Evolutionary conservation across 2,888 invertebrate species (phyloP).

Genomic region (Sesia apiformis): DNA sequence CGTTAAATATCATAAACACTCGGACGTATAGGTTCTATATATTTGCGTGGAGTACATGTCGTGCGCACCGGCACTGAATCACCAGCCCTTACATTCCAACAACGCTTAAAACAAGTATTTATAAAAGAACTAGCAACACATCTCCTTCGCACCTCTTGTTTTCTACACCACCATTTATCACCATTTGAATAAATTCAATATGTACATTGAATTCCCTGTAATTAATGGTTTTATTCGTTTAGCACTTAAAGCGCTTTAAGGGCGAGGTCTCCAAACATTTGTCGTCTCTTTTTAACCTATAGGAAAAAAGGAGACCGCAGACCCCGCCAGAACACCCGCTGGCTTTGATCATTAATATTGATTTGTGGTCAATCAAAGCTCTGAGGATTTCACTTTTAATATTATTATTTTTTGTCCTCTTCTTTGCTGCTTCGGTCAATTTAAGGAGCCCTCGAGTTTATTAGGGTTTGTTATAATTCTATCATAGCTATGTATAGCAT

Average conservation of each 20-base stretch:
- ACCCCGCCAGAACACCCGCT: conserved; percentile 59
- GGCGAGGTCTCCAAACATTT: conserved; percentile 69
- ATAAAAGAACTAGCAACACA: conserved; percentile 21
- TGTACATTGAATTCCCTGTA: conserved; percentile 73
- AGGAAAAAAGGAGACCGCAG: conserved; percentile 28
- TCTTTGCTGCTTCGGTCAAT: conserved; percentile 22
- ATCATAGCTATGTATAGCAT: no score
- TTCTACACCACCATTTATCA: conserved; percentile 62
- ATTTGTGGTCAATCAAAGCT: conserved; percentile 76
- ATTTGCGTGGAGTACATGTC: conserved; percentile 11
- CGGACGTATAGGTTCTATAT: no score
- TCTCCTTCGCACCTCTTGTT: conserved; percentile 61
- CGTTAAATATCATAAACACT: no score
- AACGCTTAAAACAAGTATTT: conserved; percentile 20
- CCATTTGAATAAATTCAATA: conserved; percentile 75
- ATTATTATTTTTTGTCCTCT: conserved; percentile 53
- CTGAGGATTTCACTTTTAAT: conserved; percentile 71
- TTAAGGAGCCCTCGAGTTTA: conserved; percentile 36
- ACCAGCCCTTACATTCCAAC: conserved; percentile 35
- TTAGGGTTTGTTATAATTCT: conserved; percentile 8
- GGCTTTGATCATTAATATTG: conserved; percentile 73
- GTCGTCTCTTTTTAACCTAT: conserved; percentile 29
- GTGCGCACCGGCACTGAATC: conserved; percentile 38
- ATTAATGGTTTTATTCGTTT: conserved; percentile 75
- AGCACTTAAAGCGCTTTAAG: conserved; percentile 72